phyloP scores from a whole-genome alignment of 2,888 invertebrate genomes.

The Cataglyphis rosenhaueri region DNA sequence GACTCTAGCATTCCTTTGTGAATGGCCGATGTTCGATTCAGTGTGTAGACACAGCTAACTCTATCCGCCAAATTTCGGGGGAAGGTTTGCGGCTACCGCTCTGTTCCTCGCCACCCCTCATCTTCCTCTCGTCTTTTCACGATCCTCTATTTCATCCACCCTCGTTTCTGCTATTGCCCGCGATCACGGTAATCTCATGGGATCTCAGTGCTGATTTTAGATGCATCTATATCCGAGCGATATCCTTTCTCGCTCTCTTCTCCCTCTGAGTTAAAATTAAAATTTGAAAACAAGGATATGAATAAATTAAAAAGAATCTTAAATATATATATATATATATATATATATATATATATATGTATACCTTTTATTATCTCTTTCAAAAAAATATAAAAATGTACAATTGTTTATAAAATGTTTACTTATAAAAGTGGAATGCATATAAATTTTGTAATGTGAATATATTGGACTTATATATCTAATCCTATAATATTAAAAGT shows the following conservation, averaged over 20 bases:
- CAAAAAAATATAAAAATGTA: background rate
- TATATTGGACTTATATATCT: background rate
- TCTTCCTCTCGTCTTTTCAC: conserved; percentile 12
- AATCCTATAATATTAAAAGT: background rate
- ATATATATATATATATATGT: background rate
- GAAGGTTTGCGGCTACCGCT: conserved; percentile 53
- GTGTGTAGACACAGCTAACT: conserved; percentile 64
- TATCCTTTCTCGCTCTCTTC: background rate
- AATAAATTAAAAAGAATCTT: background rate
- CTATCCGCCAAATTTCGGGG: conserved; percentile 58
- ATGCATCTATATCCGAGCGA: background rate
- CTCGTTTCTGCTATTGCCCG: conserved; percentile 29
- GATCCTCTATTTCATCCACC: conserved; percentile 45
- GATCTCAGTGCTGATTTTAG: conserved; percentile 29
- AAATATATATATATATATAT: background rate
- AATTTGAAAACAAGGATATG: background rate
- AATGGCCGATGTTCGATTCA: conserved; percentile 62
- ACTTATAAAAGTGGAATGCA: background rate
- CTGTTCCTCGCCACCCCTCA: conserved; percentile 32
- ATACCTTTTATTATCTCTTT: background rate
- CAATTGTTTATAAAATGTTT: background rate
- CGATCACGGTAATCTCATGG: conserved; percentile 24
- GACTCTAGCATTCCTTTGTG: conserved; percentile 62
- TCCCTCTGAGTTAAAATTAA: background rate
- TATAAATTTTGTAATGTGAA: background rate